phyloP scores from a whole-genome alignment of 2,888 invertebrate genomes.

The Philereme vetulata region DNA sequence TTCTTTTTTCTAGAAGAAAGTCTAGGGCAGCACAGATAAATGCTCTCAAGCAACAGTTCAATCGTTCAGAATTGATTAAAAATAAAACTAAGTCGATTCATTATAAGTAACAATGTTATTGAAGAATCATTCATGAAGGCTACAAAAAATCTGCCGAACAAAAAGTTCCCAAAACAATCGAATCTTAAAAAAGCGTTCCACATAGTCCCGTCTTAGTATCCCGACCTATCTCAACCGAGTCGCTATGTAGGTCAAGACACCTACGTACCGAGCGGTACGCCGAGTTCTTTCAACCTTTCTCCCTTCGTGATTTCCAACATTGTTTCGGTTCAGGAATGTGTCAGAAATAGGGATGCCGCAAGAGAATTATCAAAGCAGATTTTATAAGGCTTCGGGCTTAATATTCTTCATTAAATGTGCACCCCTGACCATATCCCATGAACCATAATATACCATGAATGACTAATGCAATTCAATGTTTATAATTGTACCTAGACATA shows the following conservation, averaged over 20 bases:
- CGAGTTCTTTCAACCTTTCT: constrained; percentile 30
- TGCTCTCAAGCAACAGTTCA: no score
- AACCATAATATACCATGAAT: no score
- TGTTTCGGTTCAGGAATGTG: constrained; percentile 19
- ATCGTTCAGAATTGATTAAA: no score
- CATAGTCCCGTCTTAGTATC: constrained; percentile 5
- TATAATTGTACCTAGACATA: no score
- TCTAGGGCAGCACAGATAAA: no score
- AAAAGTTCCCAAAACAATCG: neutral
- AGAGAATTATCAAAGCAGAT: neutral
- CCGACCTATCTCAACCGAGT: constrained; percentile 47
- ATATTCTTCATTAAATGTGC: no score
- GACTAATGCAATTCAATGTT: no score
- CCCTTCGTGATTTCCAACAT: constrained; percentile 16
- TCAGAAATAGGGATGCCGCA: constrained; percentile 18
- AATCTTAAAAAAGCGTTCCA: neutral
- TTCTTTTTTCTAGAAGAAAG: no score
- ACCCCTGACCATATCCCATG: no score
- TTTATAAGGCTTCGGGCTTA: no score
- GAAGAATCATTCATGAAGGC: neutral
- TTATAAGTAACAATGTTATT: no score
- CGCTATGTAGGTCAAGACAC: constrained; percentile 47
- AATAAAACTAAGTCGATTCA: no score
- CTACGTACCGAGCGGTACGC: constrained; percentile 30
- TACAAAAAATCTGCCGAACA: neutral